These are phyloP conservation scores for Pachyramphus minor DNA, from an alignment of 2,113 vertebrate genomes.

Conservation along the genomic window DNA sequence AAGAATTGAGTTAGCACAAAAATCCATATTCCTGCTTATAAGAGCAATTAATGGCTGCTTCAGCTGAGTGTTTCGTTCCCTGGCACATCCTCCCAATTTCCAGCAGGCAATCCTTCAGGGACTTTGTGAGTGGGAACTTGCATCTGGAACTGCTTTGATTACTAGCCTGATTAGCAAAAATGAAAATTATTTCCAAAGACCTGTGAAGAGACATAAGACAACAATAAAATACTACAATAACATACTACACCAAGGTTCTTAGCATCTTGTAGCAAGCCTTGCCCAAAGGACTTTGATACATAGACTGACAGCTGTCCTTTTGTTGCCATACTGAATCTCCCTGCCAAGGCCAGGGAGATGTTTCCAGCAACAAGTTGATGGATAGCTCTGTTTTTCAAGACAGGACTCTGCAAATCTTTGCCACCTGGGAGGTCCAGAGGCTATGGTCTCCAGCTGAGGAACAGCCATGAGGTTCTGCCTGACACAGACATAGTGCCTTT, in stretches of 20 bases:
- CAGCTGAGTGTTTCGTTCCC: not conserved
- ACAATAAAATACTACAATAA: not conserved
- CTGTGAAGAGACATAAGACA: not conserved
- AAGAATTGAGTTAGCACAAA: not conserved
- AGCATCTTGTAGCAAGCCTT: not conserved
- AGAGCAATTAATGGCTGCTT: not conserved
- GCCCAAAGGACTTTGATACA: not conserved
- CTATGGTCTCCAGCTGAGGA: not conserved
- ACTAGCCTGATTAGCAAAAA: not conserved
- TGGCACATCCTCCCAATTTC: not conserved
- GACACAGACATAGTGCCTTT: not conserved
- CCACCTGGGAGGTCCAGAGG: not conserved
- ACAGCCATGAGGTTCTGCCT: not conserved
- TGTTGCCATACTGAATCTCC: not conserved
- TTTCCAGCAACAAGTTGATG: not conserved
- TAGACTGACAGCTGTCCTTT: not conserved
- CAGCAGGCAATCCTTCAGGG: not conserved
- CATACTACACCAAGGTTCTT: rapidly evolving
- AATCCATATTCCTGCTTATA: rapidly evolving
- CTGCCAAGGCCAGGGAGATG: not conserved
- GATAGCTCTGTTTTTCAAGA: not conserved
- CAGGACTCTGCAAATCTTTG: not conserved
- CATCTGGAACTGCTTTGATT: not conserved
- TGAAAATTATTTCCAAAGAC: not conserved
- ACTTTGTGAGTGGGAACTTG: not conserved